Conservation (phyloP, 1,140 invertebrate genomes). For the Sweltsa coloradensis region DNA sequence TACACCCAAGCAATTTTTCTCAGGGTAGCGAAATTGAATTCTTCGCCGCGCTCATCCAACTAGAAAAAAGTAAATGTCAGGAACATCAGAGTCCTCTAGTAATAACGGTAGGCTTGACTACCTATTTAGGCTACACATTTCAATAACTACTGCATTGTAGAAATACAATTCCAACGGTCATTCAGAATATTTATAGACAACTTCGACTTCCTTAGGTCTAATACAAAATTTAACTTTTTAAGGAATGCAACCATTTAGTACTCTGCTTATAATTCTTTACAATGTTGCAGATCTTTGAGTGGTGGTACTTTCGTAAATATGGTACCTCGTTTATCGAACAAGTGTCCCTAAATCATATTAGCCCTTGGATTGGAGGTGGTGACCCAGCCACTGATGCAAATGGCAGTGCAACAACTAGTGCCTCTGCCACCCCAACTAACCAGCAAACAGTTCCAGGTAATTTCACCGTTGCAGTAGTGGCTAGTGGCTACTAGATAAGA, state of each 20-base stretch:
- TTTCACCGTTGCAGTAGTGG: no score
- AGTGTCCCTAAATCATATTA: conserved; percentile 88
- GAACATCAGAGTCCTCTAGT: no score
- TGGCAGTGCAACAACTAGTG: conserved; percentile 18
- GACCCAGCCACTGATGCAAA: conserved; percentile 33
- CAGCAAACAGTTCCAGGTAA: conserved; percentile 32
- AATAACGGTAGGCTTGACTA: conserved; percentile 2
- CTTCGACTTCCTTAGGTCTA: background rate
- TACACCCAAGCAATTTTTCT: no score
- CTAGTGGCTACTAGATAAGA: no score
- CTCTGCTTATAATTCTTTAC: no score
- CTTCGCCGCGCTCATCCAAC: no score
- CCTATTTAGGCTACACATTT: background rate
- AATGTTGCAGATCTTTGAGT: conserved; percentile 89
- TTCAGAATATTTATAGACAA: background rate
- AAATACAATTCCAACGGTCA: background rate
- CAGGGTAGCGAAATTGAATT: no score
- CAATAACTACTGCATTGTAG: background rate
- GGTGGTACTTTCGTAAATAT: conserved; percentile 99
- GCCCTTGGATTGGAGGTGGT: conserved; percentile 81
- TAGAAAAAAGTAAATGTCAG: no score
- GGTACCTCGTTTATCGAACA: conserved; percentile 97
- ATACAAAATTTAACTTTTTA: conserved; percentile 13
- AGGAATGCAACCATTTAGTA: no score
- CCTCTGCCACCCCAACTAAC: conserved; percentile 18